phyloP scores from a whole-genome alignment of 2,888 invertebrate species.

The Agrilus biguttatus region DNA sequence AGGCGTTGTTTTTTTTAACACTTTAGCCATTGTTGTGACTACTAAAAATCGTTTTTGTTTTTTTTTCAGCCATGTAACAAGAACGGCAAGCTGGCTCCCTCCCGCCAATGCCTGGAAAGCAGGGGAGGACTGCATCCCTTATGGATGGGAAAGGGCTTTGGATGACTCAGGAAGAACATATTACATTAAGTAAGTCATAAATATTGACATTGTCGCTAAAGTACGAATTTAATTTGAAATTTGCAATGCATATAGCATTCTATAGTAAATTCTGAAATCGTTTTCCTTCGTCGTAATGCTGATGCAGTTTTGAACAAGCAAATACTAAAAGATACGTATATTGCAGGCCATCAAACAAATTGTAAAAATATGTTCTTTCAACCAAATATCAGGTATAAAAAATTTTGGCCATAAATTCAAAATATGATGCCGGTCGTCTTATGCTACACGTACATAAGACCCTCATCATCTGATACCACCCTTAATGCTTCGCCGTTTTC shows the following conservation, averaged over 20 bases:
- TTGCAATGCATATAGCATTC: too few relatives aligned
- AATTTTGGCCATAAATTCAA: too few relatives aligned
- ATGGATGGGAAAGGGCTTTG: constrained; percentile 82
- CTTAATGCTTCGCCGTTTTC: too few relatives aligned
- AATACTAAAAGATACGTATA: too few relatives aligned
- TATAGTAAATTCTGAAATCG: too few relatives aligned
- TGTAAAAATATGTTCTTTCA: background rate
- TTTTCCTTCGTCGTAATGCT: too few relatives aligned
- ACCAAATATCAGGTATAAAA: background rate
- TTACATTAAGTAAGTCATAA: constrained; percentile 64
- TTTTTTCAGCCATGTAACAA: constrained; percentile 62
- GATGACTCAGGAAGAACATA: constrained; percentile 68
- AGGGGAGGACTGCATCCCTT: constrained; percentile 54
- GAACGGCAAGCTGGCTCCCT: constrained; percentile 78
- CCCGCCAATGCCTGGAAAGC: constrained; percentile 70
- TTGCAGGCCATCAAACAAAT: background rate
- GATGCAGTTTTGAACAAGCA: background rate
- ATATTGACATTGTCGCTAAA: too few relatives aligned
- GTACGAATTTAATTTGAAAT: too few relatives aligned
- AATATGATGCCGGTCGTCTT: too few relatives aligned
- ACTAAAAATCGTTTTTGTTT: constrained; percentile 11
- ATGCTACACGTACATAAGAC: too few relatives aligned
- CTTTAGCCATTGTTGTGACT: constrained; percentile 20
- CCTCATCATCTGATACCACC: too few relatives aligned
- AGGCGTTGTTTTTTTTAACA: constrained; percentile 10